A percentile compares a stretch with the other conserved stretches of the same genome.
These are phyloP conservation scores for Tenualosa thibaudeaui DNA, from an alignment of 2,797 vertebrate species.

Conservation along the genomic window DNA sequence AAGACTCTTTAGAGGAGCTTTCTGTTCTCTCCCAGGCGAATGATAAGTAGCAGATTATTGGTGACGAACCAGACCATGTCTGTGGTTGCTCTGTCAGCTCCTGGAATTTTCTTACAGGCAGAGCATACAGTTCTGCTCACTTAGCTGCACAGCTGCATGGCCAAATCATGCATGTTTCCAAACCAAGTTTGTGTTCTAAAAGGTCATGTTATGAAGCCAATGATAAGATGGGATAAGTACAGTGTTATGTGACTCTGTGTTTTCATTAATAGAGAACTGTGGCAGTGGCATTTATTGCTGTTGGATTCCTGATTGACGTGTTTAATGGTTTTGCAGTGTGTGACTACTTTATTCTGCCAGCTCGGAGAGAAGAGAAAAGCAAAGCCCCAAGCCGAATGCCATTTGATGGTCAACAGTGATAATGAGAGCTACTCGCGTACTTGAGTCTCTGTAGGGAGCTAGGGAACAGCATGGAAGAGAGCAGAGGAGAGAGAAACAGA, in stretches of 20 bases:
- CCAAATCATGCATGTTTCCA: neutral
- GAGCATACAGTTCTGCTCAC: neutral
- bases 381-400: constrained; percentile 36
- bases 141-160: neutral
- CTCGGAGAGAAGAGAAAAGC: constrained; percentile 75
- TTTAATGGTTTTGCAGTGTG: neutral
- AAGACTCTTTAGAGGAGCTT: neutral
- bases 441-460: constrained; percentile 99
- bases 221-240: neutral
- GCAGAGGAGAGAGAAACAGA: constrained; percentile 75
- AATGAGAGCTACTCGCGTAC: constrained; percentile 84
- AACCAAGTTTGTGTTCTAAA: neutral
- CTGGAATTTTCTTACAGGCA: neutral
- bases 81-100: neutral
- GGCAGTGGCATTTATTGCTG: neutral
- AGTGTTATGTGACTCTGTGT: neutral
- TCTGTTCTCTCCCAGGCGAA: neutral
- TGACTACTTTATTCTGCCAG: neutral
- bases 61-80: constrained; percentile 1
- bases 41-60: constrained; percentile 5
- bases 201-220: neutral
- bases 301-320: neutral
- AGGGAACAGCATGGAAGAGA: constrained; percentile 91
- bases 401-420: constrained; percentile 34
- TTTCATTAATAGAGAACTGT: neutral